Evolutionary conservation across 2,888 invertebrate species (phyloP).

Genomic region (Malthinus seriepunctatus): DNA sequence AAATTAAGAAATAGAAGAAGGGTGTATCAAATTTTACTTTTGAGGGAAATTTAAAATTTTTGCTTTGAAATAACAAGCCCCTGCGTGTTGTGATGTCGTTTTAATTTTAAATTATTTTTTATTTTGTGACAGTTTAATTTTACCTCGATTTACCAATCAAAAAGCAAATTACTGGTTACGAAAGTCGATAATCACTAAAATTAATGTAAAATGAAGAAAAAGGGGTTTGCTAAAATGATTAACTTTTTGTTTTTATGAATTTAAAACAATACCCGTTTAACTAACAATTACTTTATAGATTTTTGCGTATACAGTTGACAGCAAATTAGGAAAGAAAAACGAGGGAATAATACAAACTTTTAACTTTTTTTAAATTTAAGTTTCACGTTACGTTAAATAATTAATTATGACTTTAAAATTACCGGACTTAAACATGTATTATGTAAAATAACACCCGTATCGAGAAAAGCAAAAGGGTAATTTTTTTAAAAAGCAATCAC

Average conservation of each 20-base stretch:
- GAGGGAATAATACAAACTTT: background rate
- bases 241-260: too few relatives aligned
- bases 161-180: background rate
- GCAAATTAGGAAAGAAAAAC: too few relatives aligned
- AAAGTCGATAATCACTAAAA: constrained; percentile 4
- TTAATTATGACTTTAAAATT: constrained; percentile 16
- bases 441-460: constrained; percentile 21
- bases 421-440: constrained; percentile 17
- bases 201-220: background rate
- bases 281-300: too few relatives aligned
- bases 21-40: too few relatives aligned
- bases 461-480: constrained; percentile 10
- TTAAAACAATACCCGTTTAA: too few relatives aligned
- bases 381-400: constrained; percentile 23
- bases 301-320: too few relatives aligned
- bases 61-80: background rate
- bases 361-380: constrained; percentile 11
- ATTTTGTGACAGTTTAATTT: constrained; percentile 8
- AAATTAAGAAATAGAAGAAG: background rate
- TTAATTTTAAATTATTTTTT: background rate
- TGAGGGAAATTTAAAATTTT: too few relatives aligned
- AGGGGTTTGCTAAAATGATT: background rate
- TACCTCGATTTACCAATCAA: background rate
- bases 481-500: too few relatives aligned
- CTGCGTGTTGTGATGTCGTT: background rate